phyloP scores from a whole-genome alignment of 2,888 invertebrate species.

The Ophioninae sp. region DNA sequence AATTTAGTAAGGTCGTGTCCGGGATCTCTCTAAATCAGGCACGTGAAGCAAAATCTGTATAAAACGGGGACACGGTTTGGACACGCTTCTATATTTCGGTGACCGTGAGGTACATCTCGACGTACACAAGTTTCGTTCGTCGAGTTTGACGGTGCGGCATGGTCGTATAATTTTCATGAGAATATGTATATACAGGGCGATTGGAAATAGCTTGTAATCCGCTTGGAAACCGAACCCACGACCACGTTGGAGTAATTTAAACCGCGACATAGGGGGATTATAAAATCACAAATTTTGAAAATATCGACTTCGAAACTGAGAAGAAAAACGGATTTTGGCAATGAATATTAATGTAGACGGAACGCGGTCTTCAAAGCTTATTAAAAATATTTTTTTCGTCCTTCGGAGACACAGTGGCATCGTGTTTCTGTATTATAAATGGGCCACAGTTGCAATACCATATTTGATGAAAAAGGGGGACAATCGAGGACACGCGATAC shows the following conservation, averaged over 20 bases:
- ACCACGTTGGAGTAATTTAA: too few species aligned
- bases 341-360: neutral
- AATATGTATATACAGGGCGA: too few species aligned
- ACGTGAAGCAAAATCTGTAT: constrained; percentile 26
- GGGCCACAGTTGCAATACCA: neutral
- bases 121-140: neutral
- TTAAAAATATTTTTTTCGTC: neutral
- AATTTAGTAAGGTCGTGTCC: constrained; percentile 35
- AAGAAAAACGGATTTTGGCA: neutral
- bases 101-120: neutral
- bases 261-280: too few species aligned
- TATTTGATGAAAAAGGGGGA: neutral
- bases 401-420: neutral
- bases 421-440: neutral
- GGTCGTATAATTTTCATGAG: neutral
- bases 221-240: too few species aligned
- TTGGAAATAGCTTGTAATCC: too few species aligned
- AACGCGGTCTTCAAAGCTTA: neutral
- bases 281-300: too few species aligned
- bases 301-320: too few species aligned
- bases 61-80: constrained; percentile 1
- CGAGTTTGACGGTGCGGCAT: neutral
- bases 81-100: neutral
- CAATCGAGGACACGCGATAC: neutral
- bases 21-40: constrained; percentile 29